These are phyloP conservation scores for Marmota monax DNA, from an alignment of 2,113 vertebrate genomes.

Conservation along the genomic window DNA sequence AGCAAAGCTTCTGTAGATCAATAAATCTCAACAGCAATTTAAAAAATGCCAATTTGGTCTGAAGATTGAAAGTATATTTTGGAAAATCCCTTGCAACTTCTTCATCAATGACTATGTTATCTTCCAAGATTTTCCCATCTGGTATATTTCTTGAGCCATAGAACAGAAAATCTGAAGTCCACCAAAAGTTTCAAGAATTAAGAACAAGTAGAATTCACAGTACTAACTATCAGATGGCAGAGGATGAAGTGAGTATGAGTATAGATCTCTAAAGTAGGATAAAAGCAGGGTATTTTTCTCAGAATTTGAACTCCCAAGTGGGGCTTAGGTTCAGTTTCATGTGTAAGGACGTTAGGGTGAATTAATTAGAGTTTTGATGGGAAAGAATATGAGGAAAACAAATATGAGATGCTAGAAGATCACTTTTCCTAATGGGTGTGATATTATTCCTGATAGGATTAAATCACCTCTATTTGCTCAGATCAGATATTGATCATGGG, in stretches of 20 bases:
- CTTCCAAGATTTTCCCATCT: neutral
- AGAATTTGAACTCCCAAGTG: neutral
- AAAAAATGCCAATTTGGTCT: constrained; percentile 29
- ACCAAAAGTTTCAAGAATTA: neutral
- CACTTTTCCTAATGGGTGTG: neutral
- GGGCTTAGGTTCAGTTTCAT: neutral
- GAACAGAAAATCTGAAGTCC: neutral
- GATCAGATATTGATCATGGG: neutral
- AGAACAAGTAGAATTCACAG: neutral
- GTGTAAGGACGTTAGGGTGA: neutral
- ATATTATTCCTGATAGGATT: neutral
- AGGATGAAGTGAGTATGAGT: neutral
- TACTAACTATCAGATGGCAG: neutral
- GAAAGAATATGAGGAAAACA: neutral
- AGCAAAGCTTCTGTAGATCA: neutral
- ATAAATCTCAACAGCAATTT: neutral
- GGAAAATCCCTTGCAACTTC: neutral
- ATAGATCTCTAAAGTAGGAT: neutral
- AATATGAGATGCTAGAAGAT: neutral
- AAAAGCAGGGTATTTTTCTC: neutral
- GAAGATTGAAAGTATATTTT: constrained; percentile 24
- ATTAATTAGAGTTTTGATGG: neutral
- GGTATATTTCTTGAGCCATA: neutral
- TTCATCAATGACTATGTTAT: neutral
- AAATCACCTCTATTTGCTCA: neutral